These are phyloP conservation scores for Arctopsyche grandis DNA, from an alignment of 1,140 invertebrate genomes.

Conservation along the genomic window DNA sequence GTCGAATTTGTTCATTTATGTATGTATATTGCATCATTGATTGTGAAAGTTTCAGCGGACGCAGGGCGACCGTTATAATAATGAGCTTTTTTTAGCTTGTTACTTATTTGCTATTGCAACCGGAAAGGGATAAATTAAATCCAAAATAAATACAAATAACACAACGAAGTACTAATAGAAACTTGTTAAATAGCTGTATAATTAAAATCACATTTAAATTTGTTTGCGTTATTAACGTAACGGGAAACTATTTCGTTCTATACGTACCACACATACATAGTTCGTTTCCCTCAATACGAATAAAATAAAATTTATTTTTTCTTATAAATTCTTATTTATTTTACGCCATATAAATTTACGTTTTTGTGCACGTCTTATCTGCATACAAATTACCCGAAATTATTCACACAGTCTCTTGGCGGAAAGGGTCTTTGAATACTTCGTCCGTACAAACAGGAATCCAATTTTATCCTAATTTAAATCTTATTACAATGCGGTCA, in stretches of 20 bases:
- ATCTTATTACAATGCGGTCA: conserved; percentile 35
- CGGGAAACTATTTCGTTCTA: not conserved
- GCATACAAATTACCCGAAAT: not conserved
- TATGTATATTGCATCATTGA: too few relatives aligned
- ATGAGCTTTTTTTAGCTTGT: too few relatives aligned
- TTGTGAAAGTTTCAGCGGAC: too few relatives aligned
- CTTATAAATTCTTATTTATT: conserved; percentile 11
- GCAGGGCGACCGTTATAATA: too few relatives aligned
- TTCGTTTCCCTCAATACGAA: not conserved
- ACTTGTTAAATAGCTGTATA: not conserved
- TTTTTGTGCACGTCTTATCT: too few relatives aligned
- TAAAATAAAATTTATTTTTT: not conserved
- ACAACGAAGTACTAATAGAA: not conserved
- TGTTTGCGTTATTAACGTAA: conserved; percentile 17
- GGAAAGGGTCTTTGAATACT: conserved; percentile 7
- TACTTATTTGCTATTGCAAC: too few relatives aligned
- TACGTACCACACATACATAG: not conserved
- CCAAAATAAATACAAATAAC: not conserved
- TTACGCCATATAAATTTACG: not conserved
- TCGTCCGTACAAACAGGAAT: conserved; percentile 39
- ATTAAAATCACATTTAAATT: conserved; percentile 20
- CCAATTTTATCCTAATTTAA: conserved; percentile 48
- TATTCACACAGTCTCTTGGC: not conserved
- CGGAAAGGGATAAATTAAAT: too few relatives aligned
- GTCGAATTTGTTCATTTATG: too few relatives aligned